Conservation (phyloP, 2,113 vertebrate genomes). For the Aspidoscelis tigris region DNA sequence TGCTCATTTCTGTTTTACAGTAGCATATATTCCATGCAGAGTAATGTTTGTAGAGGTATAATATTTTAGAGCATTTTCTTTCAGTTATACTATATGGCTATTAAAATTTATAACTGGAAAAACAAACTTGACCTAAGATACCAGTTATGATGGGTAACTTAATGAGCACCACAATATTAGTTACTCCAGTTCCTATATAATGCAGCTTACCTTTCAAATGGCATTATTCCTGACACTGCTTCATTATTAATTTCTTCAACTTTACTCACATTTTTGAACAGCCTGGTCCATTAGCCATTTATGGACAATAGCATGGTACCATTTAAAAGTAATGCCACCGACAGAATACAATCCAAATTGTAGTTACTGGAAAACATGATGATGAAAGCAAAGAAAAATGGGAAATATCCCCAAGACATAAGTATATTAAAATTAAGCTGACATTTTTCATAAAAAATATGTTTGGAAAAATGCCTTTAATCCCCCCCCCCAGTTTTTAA, state of each 20-base stretch:
- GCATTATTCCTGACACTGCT: constrained; percentile 45
- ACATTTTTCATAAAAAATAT: constrained; percentile 4
- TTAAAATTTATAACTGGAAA: constrained; percentile 65
- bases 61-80: constrained; percentile 54
- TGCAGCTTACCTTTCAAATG: constrained; percentile 51
- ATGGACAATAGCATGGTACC: rapidly evolving
- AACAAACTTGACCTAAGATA: constrained; percentile 26
- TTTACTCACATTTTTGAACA: constrained; percentile 11
- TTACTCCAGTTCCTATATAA: constrained; percentile 56
- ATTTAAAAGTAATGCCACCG: background rate
- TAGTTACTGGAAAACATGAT: background rate
- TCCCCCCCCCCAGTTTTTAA: no score
- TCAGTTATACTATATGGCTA: constrained; percentile 58
- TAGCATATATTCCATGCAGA: constrained; percentile 49
- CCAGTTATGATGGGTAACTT: constrained; percentile 49
- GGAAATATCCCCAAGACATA: background rate
- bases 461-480: background rate
- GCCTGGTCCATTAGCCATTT: constrained; percentile 14
- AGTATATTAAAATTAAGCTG: background rate
- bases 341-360: background rate
- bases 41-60: constrained; percentile 64
- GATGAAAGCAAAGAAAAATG: background rate
- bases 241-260: constrained; percentile 42
- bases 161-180: constrained; percentile 38
- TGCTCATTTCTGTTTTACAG: constrained; percentile 14